Conservation (phyloP, 1,140 invertebrate genomes). For the Leptopilina boulardi region DNA sequence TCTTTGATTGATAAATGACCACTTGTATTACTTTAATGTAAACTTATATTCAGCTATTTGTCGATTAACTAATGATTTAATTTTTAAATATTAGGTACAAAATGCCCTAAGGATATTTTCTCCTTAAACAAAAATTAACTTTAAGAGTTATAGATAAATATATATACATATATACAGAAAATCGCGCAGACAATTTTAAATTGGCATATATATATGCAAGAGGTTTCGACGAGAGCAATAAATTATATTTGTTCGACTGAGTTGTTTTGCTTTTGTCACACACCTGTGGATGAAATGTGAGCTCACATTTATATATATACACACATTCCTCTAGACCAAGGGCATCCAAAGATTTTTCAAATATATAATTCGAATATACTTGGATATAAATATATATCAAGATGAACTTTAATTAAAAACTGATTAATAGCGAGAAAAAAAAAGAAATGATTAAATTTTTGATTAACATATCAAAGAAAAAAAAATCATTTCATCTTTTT, state of each 20-base stretch:
- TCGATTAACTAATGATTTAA: constrained; percentile 16
- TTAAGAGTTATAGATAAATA: background rate
- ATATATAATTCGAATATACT: too few species aligned
- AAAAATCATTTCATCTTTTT: too few species aligned
- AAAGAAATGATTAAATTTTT: too few species aligned
- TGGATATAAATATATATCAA: background rate
- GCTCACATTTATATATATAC: too few species aligned
- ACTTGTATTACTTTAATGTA: background rate
- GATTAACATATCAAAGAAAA: too few species aligned
- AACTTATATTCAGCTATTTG: background rate
- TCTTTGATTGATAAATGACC: constrained; percentile 16
- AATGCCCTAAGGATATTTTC: background rate
- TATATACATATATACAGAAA: too few species aligned
- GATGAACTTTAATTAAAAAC: too few species aligned
- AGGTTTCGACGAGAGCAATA: constrained; percentile 35
- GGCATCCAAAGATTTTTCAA: too few species aligned
- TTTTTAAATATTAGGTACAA: background rate
- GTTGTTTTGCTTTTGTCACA: constrained; percentile 38
- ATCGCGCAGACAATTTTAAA: constrained; percentile 9
- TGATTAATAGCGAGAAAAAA: too few species aligned
- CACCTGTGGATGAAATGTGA: constrained; percentile 37
- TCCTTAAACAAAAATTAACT: constrained; percentile 6
- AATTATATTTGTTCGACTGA: constrained; percentile 38
- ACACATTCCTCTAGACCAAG: too few species aligned
- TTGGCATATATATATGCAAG: constrained; percentile 4